A percentile compares a stretch with the other conserved stretches of the same genome.
These are phyloP conservation scores for Syrista parreyssii DNA, from an alignment of 2,888 invertebrate species.

Conservation along the genomic window DNA sequence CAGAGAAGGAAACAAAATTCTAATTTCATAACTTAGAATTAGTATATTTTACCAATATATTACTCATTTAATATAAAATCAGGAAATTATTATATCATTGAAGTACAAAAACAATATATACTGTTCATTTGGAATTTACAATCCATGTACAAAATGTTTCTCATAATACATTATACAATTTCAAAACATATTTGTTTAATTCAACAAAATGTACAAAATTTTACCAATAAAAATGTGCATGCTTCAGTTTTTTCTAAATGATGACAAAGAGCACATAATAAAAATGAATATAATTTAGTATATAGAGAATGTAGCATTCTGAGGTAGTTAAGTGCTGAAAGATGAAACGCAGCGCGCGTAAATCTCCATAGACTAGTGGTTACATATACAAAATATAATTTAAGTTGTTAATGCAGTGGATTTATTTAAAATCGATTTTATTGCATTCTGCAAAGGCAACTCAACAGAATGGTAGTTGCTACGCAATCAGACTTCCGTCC, in stretches of 20 bases:
- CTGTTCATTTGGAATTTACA: neutral
- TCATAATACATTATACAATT: neutral
- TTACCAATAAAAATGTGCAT: neutral
- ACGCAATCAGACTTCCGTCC: neutral
- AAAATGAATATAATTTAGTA: neutral
- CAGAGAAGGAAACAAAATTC: neutral
- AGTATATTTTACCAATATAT: neutral
- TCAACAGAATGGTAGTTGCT: neutral
- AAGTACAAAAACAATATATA: neutral
- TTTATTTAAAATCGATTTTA: neutral
- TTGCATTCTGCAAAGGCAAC: neutral
- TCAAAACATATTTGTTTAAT: neutral
- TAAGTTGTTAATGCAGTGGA: neutral
- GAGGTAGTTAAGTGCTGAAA: neutral
- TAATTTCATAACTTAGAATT: neutral
- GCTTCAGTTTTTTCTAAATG: neutral
- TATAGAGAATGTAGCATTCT: neutral
- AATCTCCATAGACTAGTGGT: neutral
- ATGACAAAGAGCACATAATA: neutral
- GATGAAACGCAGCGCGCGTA: neutral
- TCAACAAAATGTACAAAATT: neutral
- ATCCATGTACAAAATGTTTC: neutral
- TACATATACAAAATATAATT: neutral
- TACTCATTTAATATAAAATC: neutral
- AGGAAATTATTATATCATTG: neutral